phyloP scores from a whole-genome alignment of 2,797 vertebrate genomes.

The Dendrocincla tyrannina region DNA sequence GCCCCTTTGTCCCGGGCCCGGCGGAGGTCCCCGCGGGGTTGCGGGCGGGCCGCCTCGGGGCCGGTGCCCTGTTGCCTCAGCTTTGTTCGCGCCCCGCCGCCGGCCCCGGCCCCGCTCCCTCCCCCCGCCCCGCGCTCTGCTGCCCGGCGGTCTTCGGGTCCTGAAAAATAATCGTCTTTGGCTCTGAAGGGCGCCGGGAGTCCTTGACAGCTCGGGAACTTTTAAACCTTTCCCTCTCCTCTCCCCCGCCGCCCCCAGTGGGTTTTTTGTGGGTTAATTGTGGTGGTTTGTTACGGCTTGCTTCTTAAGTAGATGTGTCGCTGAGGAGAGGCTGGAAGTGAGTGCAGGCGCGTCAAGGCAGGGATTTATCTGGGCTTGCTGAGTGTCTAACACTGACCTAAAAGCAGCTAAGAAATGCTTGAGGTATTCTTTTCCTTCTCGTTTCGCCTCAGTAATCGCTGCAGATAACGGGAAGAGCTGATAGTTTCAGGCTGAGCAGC shows the following conservation, averaged over 20 bases:
- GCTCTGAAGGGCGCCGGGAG: neutral
- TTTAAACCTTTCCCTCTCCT: neutral
- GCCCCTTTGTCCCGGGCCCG: too few relatives aligned
- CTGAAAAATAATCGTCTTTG: neutral
- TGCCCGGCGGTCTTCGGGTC: neutral
- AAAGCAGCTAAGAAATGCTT: neutral
- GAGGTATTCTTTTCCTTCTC: neutral
- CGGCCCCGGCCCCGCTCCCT: too few relatives aligned
- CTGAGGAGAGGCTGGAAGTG: neutral
- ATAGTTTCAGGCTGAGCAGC: neutral
- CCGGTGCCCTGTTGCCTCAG: neutral
- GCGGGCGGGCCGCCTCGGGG: too few relatives aligned
- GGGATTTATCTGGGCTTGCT: neutral
- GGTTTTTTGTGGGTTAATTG: neutral
- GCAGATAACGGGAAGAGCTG: neutral
- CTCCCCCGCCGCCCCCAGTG: neutral
- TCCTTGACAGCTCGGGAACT: constrained; percentile 3
- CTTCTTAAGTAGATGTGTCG: neutral
- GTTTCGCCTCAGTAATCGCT: neutral
- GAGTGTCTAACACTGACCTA: neutral
- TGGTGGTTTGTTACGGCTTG: neutral
- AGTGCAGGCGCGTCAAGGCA: neutral
- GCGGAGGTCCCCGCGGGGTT: too few relatives aligned
- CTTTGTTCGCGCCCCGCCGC: neutral
- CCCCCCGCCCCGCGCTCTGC: neutral